Conservation (phyloP, 2,797 vertebrate genomes). For the Phyllotis vaccarum region DNA sequence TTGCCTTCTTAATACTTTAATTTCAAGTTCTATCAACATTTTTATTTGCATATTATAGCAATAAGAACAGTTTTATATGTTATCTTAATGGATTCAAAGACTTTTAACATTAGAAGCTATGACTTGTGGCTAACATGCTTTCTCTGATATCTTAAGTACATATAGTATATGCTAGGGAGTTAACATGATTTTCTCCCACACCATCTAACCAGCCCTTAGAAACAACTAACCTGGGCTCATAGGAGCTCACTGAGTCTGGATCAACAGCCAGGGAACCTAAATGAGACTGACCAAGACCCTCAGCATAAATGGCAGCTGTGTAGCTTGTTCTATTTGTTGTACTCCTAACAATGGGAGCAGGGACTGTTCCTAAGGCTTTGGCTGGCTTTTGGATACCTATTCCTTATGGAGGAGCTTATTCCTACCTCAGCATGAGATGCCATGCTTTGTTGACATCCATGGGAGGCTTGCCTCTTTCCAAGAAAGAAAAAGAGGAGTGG, state of each 20-base stretch:
- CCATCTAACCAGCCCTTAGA: neutral
- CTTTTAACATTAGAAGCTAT: neutral
- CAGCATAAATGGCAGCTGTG: neutral
- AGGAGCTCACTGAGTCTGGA: neutral
- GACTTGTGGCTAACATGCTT: neutral
- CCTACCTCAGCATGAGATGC: neutral
- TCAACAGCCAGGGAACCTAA: neutral
- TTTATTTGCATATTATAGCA: constrained; percentile 32
- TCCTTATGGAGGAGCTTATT: neutral
- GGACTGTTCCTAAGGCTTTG: neutral
- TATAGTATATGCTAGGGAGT: neutral
- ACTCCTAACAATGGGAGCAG: neutral
- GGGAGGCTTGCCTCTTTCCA: neutral
- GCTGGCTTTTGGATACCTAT: neutral
- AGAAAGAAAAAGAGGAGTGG: too few species aligned
- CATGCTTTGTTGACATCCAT: neutral
- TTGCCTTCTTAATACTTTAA: constrained; percentile 61
- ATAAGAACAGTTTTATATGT: constrained; percentile 29
- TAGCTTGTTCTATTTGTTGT: neutral
- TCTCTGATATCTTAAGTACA: neutral
- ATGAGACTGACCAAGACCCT: neutral
- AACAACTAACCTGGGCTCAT: neutral
- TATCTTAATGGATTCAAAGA: constrained; percentile 52
- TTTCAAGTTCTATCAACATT: constrained; percentile 17
- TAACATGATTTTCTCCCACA: neutral